Evolutionary conservation across 2,113 vertebrate genomes (phyloP).

Genomic region (Takifugu bimaculatus): DNA sequence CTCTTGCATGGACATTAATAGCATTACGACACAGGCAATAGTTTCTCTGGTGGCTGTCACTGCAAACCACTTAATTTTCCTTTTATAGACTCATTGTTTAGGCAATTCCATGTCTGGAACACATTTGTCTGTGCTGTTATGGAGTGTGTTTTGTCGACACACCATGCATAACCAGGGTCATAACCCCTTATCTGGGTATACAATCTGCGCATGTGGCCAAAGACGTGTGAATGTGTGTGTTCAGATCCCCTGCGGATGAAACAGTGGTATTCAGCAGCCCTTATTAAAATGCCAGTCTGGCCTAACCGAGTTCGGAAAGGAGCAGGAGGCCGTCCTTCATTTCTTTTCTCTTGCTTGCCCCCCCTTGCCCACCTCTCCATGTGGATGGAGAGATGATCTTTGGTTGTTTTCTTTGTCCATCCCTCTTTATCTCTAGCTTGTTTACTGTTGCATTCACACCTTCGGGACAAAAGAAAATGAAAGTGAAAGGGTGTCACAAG

Average conservation of each 20-base stretch:
- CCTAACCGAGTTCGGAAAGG: slow-evolving; percentile 65
- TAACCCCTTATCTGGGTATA: slow-evolving; percentile 26
- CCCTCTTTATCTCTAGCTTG: slow-evolving; percentile 16
- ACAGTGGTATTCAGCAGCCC: slow-evolving; percentile 74
- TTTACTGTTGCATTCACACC: slow-evolving; percentile 28
- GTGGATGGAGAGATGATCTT: slow-evolving; percentile 41
- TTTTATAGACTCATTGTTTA: slow-evolving; percentile 63
- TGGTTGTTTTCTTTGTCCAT: slow-evolving; percentile 33
- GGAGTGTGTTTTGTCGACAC: slow-evolving; percentile 8
- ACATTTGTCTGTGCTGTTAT: neutral
- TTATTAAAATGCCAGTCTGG: slow-evolving; percentile 78
- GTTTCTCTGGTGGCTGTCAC: slow-evolving; percentile 33
- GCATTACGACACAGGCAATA: slow-evolving; percentile 46
- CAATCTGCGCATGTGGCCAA: slow-evolving; percentile 43
- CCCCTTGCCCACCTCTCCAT: slow-evolving; percentile 15
- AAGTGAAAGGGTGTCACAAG: slow-evolving; percentile 12
- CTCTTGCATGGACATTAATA: slow-evolving; percentile 40
- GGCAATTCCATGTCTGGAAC: slow-evolving; percentile 62
- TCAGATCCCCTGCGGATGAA: slow-evolving; percentile 65
- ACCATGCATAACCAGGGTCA: slow-evolving; percentile 4
- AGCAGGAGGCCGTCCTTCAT: slow-evolving; percentile 64
- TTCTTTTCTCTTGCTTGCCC: slow-evolving; percentile 54
- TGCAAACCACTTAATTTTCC: slow-evolving; percentile 57
- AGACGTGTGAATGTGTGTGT: slow-evolving; percentile 44
- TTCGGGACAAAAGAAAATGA: slow-evolving; percentile 21